A percentile compares a stretch with the other conserved stretches of the same genome.
phyloP scores from a whole-genome alignment of 2,797 vertebrate genomes.

The Hippopotamyrus pictus region DNA sequence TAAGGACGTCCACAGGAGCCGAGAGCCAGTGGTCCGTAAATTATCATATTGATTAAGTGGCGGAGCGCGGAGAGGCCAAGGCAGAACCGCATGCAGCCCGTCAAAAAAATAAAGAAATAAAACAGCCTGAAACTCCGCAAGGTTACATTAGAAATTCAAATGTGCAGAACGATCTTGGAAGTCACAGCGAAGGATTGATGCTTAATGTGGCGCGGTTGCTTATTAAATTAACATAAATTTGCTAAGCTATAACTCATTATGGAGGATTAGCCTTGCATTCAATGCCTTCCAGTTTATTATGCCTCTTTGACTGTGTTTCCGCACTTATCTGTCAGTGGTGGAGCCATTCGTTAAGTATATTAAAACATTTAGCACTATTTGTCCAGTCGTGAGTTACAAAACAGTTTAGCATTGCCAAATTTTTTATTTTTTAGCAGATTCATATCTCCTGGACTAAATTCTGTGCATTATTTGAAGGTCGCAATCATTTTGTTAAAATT shows the following conservation, averaged over 20 bases:
- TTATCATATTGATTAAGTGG: constrained; percentile 52
- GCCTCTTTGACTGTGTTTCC: constrained; percentile 47
- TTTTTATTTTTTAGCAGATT: not conserved
- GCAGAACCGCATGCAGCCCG: constrained; percentile 35
- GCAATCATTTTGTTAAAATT: not conserved
- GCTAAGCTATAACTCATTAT: constrained; percentile 50
- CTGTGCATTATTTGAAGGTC: constrained; percentile 5
- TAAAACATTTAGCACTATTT: constrained; percentile 37
- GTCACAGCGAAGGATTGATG: constrained; percentile 49
- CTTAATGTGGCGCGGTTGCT: constrained; percentile 42
- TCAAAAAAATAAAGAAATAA: constrained; percentile 22
- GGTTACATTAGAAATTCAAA: constrained; percentile 51
- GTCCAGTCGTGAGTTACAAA: constrained; percentile 17
- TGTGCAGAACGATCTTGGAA: constrained; percentile 41
- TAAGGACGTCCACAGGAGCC: constrained; percentile 37
- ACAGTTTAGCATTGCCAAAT: constrained; percentile 3
- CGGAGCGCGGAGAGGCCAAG: constrained; percentile 39
- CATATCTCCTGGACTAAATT: not conserved
- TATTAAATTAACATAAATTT: constrained; percentile 63
- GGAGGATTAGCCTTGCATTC: constrained; percentile 45
- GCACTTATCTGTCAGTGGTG: constrained; percentile 43
- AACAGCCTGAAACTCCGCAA: constrained; percentile 42
- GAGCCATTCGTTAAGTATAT: constrained; percentile 53
- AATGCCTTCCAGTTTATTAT: constrained; percentile 52
- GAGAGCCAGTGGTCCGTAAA: constrained; percentile 51